These are phyloP conservation scores for Saccostrea echinata DNA, from an alignment of 1,140 invertebrate species.

Conservation along the genomic window DNA sequence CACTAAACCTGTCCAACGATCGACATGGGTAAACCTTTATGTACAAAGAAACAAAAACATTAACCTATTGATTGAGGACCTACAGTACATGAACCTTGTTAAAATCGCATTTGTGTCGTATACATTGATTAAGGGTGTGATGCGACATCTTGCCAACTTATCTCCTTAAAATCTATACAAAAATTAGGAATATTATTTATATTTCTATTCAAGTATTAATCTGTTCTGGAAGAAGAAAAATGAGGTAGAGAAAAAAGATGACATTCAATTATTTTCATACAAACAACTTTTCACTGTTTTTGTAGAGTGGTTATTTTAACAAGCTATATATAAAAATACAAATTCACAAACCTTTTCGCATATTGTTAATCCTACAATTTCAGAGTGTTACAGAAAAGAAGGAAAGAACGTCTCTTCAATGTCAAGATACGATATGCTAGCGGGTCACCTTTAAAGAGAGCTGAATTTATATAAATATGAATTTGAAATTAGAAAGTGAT, in stretches of 20 bases:
- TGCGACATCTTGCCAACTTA: constrained; percentile 1
- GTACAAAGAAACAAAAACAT: background rate
- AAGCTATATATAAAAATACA: background rate
- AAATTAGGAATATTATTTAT: background rate
- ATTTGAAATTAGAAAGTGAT: constrained; percentile 35
- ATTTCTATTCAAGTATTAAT: no score
- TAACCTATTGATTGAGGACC: background rate
- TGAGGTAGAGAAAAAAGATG: no score
- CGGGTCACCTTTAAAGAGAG: constrained; percentile 31
- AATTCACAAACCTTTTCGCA: constrained; percentile 17
- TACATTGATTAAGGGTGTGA: background rate
- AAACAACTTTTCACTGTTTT: no score
- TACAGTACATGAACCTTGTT: background rate
- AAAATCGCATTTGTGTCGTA: background rate
- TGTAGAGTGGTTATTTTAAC: no score
- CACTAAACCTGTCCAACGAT: background rate
- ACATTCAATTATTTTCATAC: no score
- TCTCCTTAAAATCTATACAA: background rate
- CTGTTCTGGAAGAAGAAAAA: no score
- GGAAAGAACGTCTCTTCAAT: constrained; percentile 14
- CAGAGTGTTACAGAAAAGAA: background rate
- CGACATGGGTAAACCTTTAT: background rate
- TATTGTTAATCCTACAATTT: constrained; percentile 3
- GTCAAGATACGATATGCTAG: constrained; percentile 14
- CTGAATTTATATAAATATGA: constrained; percentile 7